Conservation (phyloP, 2,888 invertebrate species). For the Archaeoteleia sp. region DNA sequence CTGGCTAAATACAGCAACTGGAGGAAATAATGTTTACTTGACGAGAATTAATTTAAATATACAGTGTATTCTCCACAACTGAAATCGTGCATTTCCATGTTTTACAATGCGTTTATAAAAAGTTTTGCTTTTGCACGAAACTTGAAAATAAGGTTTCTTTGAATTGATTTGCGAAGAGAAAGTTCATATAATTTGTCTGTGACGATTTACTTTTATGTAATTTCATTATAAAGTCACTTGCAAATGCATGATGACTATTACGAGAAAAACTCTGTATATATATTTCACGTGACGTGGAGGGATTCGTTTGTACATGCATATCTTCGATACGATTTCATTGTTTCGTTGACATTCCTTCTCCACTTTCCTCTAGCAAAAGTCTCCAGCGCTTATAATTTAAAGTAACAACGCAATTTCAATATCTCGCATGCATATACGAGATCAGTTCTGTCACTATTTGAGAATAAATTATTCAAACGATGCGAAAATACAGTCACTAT, state of each 20-base stretch:
- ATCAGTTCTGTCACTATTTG: constrained; percentile 37
- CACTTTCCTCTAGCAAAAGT: constrained; percentile 59
- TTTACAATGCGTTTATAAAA: constrained; percentile 48
- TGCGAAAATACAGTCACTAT: constrained; percentile 42
- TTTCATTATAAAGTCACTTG: constrained; percentile 52
- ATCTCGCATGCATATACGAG: constrained; percentile 34
- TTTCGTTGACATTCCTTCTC: constrained; percentile 65
- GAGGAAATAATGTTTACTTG: constrained; percentile 22
- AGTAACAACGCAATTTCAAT: constrained; percentile 38
- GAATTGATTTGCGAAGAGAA: too few relatives aligned
- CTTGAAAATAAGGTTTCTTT: too few relatives aligned
- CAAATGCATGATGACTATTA: constrained; percentile 52
- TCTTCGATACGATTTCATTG: constrained; percentile 66
- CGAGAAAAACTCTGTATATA: constrained; percentile 55
- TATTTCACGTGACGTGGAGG: constrained; percentile 73
- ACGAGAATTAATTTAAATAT: constrained; percentile 40
- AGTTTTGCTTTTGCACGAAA: constrained; percentile 4
- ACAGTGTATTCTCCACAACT: constrained; percentile 51
- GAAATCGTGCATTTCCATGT: constrained; percentile 48
- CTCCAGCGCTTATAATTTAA: constrained; percentile 64
- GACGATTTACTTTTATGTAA: constrained; percentile 6
- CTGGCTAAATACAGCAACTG: constrained; percentile 33
- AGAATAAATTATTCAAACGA: constrained; percentile 42
- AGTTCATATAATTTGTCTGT: not conserved
- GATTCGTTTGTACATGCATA: constrained; percentile 75